These are phyloP conservation scores for Pogonophryne albipinna DNA, from an alignment of 2,797 vertebrate species.

Conservation along the genomic window DNA sequence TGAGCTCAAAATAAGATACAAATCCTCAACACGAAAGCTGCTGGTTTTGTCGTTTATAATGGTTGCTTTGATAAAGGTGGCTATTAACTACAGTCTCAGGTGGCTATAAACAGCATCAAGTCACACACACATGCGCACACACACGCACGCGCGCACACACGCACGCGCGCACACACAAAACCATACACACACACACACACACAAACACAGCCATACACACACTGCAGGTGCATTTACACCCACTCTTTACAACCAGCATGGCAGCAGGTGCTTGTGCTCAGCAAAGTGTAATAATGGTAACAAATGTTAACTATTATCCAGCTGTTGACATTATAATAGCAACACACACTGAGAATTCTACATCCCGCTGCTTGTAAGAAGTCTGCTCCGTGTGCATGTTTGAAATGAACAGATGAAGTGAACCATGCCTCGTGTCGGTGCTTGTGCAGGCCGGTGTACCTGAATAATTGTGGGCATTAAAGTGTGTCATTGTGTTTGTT, in stretches of 20 bases:
- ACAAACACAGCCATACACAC: slow-evolving; percentile 4
- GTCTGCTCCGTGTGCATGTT: slow-evolving; percentile 5
- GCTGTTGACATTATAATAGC: slow-evolving; percentile 61
- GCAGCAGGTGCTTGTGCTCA: slow-evolving; percentile 33
- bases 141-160: slow-evolving; percentile 16
- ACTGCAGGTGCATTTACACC: slow-evolving; percentile 36
- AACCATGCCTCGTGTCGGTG: not conserved
- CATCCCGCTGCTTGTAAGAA: slow-evolving; percentile 48
- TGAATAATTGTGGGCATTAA: slow-evolving; percentile 34
- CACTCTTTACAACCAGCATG: slow-evolving; percentile 18
- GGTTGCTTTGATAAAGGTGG: slow-evolving; percentile 44
- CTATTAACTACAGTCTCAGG: too few relatives aligned
- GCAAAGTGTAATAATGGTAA: slow-evolving; percentile 55
- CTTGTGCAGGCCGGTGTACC: slow-evolving; percentile 2
- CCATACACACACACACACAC: slow-evolving; percentile 7
- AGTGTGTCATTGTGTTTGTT: slow-evolving; percentile 55
- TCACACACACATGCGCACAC: too few relatives aligned
- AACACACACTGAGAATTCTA: slow-evolving; percentile 43
- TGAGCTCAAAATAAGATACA: not conserved
- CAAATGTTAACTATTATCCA: slow-evolving; percentile 68
- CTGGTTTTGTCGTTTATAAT: slow-evolving; percentile 46
- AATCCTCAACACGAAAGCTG: slow-evolving; percentile 10
- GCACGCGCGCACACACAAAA: not conserved
- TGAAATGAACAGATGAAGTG: slow-evolving; percentile 7
- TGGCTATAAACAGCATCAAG: too few relatives aligned